Evolutionary conservation across 64 coral and sea anemone species (phyloP).

Genomic region (Platygyra sinensis): DNA sequence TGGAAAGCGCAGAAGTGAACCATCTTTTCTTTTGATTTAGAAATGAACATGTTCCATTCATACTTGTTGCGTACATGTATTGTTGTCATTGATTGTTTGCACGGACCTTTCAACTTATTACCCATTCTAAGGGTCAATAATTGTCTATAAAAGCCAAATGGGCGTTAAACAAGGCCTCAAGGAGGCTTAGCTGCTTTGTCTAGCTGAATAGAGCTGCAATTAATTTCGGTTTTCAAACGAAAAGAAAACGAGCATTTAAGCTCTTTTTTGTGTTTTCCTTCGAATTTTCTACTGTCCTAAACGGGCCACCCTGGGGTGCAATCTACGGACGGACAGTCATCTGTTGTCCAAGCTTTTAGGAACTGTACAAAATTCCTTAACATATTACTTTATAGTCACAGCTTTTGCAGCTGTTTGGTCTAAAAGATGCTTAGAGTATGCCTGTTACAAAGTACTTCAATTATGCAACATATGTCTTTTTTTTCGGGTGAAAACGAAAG

Average conservation of each 20-base stretch:
- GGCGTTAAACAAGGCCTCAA: background rate
- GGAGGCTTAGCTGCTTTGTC: background rate
- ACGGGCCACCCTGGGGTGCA: background rate
- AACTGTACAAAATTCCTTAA: background rate
- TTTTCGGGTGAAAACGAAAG: background rate
- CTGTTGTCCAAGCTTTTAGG: background rate
- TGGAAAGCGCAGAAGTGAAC: too few relatives aligned
- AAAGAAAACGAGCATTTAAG: background rate
- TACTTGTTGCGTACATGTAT: too few relatives aligned
- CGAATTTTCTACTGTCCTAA: background rate
- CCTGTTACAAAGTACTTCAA: background rate
- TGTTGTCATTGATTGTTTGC: too few relatives aligned
- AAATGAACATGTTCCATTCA: too few relatives aligned
- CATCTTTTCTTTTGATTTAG: too few relatives aligned
- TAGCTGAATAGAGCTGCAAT: background rate
- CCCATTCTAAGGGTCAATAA: too few relatives aligned
- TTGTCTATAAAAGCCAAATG: background rate
- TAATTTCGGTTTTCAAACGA: background rate
- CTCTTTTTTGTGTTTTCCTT: background rate
- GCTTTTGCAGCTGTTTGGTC: background rate
- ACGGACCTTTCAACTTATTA: too few relatives aligned
- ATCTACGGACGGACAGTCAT: background rate
- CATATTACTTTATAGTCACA: background rate
- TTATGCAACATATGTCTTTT: slow-evolving; percentile 1
- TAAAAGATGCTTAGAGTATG: background rate